These are phyloP conservation scores for Zapornia atra DNA, from an alignment of 2,113 vertebrate species.

Conservation along the genomic window DNA sequence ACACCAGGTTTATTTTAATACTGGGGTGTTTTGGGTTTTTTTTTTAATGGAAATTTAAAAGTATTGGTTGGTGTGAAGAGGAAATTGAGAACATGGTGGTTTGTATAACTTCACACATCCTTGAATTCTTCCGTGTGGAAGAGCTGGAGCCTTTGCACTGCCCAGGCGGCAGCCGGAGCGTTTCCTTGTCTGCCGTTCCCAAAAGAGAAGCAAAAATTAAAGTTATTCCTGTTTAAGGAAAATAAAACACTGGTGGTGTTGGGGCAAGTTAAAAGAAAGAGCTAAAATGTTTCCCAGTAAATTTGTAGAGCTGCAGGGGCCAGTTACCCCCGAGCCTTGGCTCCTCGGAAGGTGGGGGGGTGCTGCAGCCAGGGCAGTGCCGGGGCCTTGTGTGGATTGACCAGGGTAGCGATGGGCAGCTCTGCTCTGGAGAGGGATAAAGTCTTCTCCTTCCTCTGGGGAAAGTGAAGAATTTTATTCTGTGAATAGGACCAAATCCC, in stretches of 20 bases:
- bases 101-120: background rate
- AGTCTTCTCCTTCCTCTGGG: background rate
- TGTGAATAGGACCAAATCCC: constrained; percentile 1
- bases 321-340: background rate
- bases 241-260: background rate
- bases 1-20: background rate
- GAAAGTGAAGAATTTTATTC: background rate
- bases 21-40: background rate
- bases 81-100: background rate
- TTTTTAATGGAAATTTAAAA: background rate
- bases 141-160: background rate
- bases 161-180: accelerated
- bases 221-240: background rate
- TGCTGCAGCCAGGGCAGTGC: background rate
- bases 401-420: accelerated
- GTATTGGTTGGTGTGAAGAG: background rate
- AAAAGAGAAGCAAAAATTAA: background rate
- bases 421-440: accelerated
- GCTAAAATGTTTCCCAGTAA: background rate
- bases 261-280: background rate
- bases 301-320: background rate
- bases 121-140: background rate
- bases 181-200: background rate
- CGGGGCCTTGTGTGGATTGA: accelerated
- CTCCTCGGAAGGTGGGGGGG: background rate